phyloP scores from a whole-genome alignment of 2,113 vertebrate genomes.

The Sebastes fasciatus region DNA sequence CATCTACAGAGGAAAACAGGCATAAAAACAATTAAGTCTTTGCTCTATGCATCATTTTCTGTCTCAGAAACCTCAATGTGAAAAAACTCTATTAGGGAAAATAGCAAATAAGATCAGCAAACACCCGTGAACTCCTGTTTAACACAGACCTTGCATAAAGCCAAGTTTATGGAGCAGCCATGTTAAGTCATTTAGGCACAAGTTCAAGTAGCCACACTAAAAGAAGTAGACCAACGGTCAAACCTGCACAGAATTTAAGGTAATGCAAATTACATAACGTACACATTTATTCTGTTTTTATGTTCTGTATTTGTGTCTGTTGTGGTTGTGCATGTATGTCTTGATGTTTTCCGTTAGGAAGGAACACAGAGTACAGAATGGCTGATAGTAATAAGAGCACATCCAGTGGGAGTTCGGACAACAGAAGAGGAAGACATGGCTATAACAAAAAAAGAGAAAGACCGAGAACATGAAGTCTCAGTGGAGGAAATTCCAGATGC shows the following conservation, averaged over 20 bases:
- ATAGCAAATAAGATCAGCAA: background rate
- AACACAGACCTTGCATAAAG: background rate
- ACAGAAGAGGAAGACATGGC: background rate
- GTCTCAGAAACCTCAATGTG: background rate
- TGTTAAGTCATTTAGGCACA: background rate
- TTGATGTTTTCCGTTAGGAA: background rate
- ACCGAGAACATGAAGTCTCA: background rate
- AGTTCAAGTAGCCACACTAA: background rate
- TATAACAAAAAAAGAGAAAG: background rate
- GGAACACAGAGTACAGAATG: background rate
- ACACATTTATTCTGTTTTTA: background rate
- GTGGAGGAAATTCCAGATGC: constrained; percentile 25
- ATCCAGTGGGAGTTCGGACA: background rate
- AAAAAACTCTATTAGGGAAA: background rate
- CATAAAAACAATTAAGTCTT: background rate
- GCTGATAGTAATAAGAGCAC: background rate
- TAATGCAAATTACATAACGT: background rate
- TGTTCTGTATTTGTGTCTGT: background rate
- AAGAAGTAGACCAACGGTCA: background rate
- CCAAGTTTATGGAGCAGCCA: background rate
- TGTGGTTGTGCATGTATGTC: background rate
- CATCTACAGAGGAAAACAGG: constrained; percentile 84
- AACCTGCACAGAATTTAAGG: background rate
- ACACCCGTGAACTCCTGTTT: background rate
- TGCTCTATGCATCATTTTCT: background rate